phyloP scores from a whole-genome alignment of 2,113 vertebrate species.

The Sphaerodactylus townsendi region DNA sequence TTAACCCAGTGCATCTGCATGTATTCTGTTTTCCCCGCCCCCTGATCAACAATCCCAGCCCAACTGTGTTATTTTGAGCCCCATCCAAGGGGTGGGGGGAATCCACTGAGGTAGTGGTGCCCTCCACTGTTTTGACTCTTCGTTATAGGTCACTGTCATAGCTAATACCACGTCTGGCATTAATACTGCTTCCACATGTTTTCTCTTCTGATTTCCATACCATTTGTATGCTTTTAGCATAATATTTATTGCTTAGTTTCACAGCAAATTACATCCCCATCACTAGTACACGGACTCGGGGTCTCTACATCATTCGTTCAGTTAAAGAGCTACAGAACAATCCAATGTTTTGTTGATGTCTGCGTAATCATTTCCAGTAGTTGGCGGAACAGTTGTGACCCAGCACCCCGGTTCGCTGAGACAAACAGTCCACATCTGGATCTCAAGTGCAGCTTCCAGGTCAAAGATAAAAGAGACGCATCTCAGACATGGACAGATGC shows the following conservation, averaged over 20 bases:
- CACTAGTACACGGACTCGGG: not conserved
- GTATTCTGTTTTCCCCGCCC: too few relatives aligned
- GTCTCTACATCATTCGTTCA: conserved; percentile 46
- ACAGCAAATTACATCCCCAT: conserved; percentile 42
- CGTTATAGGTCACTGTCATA: conserved; percentile 6
- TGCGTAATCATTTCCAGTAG: conserved; percentile 43
- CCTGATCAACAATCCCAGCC: too few relatives aligned
- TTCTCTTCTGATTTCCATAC: not conserved
- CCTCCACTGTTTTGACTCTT: conserved; percentile 22
- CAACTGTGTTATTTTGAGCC: too few relatives aligned
- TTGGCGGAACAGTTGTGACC: conserved; percentile 23
- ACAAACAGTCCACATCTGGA: conserved; percentile 23
- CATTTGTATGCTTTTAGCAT: conserved; percentile 3
- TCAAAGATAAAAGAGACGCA: conserved; percentile 31
- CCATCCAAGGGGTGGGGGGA: too few relatives aligned
- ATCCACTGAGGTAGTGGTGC: too few relatives aligned
- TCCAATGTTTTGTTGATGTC: conserved; percentile 44
- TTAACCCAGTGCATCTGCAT: too few relatives aligned
- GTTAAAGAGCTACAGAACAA: conserved; percentile 41
- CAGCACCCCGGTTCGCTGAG: conserved; percentile 34
- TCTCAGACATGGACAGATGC: not conserved
- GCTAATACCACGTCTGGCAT: not conserved
- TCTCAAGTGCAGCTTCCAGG: conserved; percentile 19
- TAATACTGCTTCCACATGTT: conserved; percentile 1
- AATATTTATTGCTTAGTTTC: conserved; percentile 31